Conservation (phyloP, 2,113 vertebrate species). For the Speoplatyrhinus poulsoni region DNA sequence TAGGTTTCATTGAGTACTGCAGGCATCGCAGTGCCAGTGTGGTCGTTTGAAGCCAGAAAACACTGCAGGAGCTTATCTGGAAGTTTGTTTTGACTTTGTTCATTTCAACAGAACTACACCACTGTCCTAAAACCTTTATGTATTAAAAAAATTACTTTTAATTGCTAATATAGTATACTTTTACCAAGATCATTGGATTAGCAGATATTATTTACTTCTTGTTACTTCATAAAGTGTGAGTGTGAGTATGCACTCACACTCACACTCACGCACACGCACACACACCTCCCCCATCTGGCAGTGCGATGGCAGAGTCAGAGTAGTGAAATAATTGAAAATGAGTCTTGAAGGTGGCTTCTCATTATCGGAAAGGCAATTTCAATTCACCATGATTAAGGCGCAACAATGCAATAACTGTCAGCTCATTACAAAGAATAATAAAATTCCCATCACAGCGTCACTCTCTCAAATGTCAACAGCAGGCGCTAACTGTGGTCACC, state of each 20-base stretch:
- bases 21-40: background rate
- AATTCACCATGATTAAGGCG: constrained; percentile 66
- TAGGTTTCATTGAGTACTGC: constrained; percentile 28
- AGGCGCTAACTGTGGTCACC: constrained; percentile 52
- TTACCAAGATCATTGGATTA: no score
- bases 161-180: no score
- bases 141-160: no score
- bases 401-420: constrained; percentile 73
- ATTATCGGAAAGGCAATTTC: constrained; percentile 63
- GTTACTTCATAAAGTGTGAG: no score
- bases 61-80: no score
- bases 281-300: constrained; percentile 10
- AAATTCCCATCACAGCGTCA: constrained; percentile 69
- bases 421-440: constrained; percentile 68
- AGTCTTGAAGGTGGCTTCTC: constrained; percentile 54
- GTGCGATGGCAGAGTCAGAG: constrained; percentile 39
- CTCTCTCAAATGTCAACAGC: constrained; percentile 69
- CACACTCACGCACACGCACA: no score
- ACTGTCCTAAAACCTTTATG: no score
- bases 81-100: no score
- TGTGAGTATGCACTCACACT: no score
- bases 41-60: background rate
- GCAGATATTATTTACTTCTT: no score
- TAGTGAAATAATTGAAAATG: constrained; percentile 48
- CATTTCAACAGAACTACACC: no score